Percentiles rank a stretch among this genome's conserved stretches.
These are phyloP conservation scores for Pteronura brasiliensis DNA, from an alignment of 2,113 vertebrate species.

Conservation along the genomic window DNA sequence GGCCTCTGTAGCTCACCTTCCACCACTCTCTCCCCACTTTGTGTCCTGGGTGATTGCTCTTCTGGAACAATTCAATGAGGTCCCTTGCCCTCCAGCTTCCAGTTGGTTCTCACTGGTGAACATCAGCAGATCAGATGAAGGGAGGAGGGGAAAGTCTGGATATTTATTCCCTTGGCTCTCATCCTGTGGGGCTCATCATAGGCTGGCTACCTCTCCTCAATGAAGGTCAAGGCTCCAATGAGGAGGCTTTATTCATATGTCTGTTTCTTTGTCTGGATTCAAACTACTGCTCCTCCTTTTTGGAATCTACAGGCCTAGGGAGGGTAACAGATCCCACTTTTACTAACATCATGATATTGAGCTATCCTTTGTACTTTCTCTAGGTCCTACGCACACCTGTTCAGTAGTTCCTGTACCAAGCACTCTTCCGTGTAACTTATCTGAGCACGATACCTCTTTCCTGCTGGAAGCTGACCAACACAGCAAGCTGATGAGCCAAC, in stretches of 20 bases:
- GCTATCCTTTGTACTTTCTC: background rate
- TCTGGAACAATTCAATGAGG: background rate
- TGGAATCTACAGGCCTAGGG: background rate
- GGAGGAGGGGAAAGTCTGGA: background rate
- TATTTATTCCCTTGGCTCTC: background rate
- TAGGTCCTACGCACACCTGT: background rate
- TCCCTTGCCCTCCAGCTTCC: background rate
- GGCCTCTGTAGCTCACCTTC: background rate
- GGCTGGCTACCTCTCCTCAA: background rate
- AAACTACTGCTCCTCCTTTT: background rate
- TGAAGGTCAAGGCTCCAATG: background rate
- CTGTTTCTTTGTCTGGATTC: background rate
- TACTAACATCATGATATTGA: background rate
- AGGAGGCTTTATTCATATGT: background rate
- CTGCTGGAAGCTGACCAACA: background rate
- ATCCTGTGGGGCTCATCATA: background rate
- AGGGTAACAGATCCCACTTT: background rate
- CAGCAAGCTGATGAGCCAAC: background rate
- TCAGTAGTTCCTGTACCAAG: background rate
- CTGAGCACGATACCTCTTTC: background rate
- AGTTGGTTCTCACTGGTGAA: background rate
- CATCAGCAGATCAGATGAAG: background rate
- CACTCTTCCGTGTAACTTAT: background rate
- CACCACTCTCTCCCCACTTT: background rate
- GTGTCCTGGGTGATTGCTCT: background rate